Evolutionary conservation across 2,888 invertebrate species (phyloP), one percentile per base, ranked within the genome.

Genomic region (Leptopilina drosophilae): DNA sequence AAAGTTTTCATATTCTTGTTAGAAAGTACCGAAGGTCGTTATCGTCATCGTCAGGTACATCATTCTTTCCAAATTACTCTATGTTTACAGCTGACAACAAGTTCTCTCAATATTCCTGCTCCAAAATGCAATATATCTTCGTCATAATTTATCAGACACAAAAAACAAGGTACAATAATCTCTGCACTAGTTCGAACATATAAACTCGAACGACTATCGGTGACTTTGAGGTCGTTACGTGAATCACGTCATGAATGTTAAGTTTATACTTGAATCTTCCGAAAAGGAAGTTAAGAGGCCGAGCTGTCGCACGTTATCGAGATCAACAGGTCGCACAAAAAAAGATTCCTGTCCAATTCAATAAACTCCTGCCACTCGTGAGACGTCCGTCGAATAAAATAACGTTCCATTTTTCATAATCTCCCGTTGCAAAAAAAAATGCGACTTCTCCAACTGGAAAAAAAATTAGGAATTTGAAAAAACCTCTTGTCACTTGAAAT

Each of bases 321-420:
- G 90, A 87, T 82, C 88, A 90, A 87, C 88, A 86, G 90, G 90
- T 90, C 90, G 33, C 53, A 56, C 26, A 49, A n/a, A 73, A 73
- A 56, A 73, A 15, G 20, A 26, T 64, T 64, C 26, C 64, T 49
- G 26, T 53, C 49, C 64, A 64, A 56, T 69, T 26, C 33, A 53
- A 56, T 73, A 33, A 33, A 73, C n/a, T 73, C 56, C 73, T 53
- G 12, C 4, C 4, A 8, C 33, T 33, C 53, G 33, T 33, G 20
- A 49, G 49, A 14, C 73, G 26, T n/a, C 56, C 53, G 8, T 11
- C 56, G 56, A 56, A 56, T 73, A 73, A 26, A 64, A 33, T 64
- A 14, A 64, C 12, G 64, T 33, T 64, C 14, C 64, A 14, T 20
- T 62, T 62, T 15, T 9, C 49, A 49, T 49, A 49, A 49, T 49